phyloP scores from a whole-genome alignment of 2,113 vertebrate species.

The Scophthalmus maximus region DNA sequence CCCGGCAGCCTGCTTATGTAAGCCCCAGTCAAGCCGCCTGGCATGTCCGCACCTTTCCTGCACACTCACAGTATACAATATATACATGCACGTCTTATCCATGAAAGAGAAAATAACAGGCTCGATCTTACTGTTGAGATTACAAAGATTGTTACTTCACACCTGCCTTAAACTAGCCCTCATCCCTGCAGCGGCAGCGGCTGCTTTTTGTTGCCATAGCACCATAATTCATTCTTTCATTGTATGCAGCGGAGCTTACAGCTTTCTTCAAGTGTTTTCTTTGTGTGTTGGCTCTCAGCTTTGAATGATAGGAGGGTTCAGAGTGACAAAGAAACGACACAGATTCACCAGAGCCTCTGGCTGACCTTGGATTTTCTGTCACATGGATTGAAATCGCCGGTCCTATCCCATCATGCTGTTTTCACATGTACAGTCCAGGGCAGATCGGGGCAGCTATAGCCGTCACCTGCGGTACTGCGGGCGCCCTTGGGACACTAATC shows the following conservation, averaged over 20 bases:
- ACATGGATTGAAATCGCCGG: not conserved
- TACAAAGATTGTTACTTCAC: conserved; percentile 22
- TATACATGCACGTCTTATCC: not conserved
- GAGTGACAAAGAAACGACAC: conserved; percentile 6
- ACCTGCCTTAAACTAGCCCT: conserved; percentile 55
- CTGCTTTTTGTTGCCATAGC: conserved; percentile 75
- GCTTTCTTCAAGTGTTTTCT: conserved; percentile 66
- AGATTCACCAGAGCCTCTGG: conserved; percentile 14
- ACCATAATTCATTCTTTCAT: conserved; percentile 68
- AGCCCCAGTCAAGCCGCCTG: conserved; percentile 51
- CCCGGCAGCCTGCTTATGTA: conserved; percentile 93
- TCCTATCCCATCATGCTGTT: not conserved
- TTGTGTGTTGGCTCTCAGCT: conserved; percentile 49
- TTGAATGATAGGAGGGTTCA: conserved; percentile 29
- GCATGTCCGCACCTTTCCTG: not conserved
- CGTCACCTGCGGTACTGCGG: not conserved
- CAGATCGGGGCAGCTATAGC: conserved; percentile 1
- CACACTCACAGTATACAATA: too few relatives aligned
- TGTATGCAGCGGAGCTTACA: conserved; percentile 58
- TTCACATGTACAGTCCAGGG: not conserved
- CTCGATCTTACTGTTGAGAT: not conserved
- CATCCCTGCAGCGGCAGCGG: conserved; percentile 58
- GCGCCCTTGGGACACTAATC: conserved; percentile 6
- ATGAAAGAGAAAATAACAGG: not conserved
- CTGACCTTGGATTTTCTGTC: conserved; percentile 43